Base-by-base conservation (phyloP, 2,888 invertebrate species). In the Eutolmus rufibarbis region DNA sequence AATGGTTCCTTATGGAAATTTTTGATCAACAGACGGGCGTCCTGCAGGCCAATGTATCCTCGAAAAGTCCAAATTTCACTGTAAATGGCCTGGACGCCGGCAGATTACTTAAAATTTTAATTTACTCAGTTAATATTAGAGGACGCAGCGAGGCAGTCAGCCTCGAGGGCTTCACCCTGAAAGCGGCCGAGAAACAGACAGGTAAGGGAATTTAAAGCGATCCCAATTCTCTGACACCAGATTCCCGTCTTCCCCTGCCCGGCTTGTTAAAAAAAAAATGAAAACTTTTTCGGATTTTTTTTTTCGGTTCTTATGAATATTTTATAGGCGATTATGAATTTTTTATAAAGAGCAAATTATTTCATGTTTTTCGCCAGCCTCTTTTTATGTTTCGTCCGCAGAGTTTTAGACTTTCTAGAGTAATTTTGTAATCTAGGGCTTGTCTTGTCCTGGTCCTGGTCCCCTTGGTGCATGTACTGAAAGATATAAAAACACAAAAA, bases 121-220 rank as follows among this genome's bases (percentile, higher is more conserved):
- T 98, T 89, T 97, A 96, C 92, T 96, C 97, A 1, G 95, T 95
- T 88, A 98, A 98, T 92, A 95, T 95, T 7, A 96, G 97, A 90
- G 98, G 98, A 19, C 94, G 95, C 89, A 97, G 97, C 89, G 97
- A 97, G 88, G 92, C 94, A 0, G 94, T 96, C 23, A 91, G 94
- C 86, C 92, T 96, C 16, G 96, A 96, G 91, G 96, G 95, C 74
- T 96, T 95, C 91, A 96, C 96, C 56, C 93, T 96, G 74, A 96
- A 96, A 92, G 94, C 95, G 87, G 96, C 96, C 82, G 96, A 96
- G 91, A 96, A 96, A 92, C 95, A 95, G 93, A 96, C 96, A 92
- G 96, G 96, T 96, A 93, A 93, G 66, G 66, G 66, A 66, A 66
- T 19, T 12, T 66, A 66, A 23, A 66, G 66, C 66, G 66, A 90